Evolutionary conservation across 1,140 invertebrate genomes (phyloP).

Genomic region (Penaeus indicus): DNA sequence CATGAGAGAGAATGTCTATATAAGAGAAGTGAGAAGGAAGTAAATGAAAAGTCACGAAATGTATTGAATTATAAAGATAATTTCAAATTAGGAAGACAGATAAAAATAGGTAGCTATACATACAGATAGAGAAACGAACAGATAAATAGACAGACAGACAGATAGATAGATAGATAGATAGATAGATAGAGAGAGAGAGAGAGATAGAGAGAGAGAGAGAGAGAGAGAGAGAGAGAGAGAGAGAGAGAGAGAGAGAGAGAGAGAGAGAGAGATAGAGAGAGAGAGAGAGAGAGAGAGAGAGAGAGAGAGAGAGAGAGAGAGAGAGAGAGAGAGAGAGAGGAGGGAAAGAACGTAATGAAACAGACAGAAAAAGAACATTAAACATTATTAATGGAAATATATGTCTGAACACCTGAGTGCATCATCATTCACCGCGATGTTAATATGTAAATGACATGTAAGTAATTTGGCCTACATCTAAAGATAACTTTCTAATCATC

Average conservation of each 20-base stretch:
- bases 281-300: conserved; percentile 22
- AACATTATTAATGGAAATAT: neutral
- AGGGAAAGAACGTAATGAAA: neutral
- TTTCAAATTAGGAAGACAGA: neutral
- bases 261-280: conserved; percentile 33
- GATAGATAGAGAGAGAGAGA: conserved; percentile 27
- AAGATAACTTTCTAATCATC: too few species aligned
- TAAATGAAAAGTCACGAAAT: neutral
- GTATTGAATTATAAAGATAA: neutral
- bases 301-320: conserved; percentile 31
- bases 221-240: too few species aligned
- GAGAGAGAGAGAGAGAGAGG: neutral
- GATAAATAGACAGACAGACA: too few species aligned
- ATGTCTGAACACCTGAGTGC: too few species aligned
- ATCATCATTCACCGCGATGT: too few species aligned
- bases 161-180: neutral
- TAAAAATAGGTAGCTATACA: too few species aligned
- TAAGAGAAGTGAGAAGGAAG: neutral
- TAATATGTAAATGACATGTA: too few species aligned
- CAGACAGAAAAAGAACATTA: neutral
- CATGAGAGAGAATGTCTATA: neutral
- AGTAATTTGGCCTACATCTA: too few species aligned
- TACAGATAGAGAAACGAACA: neutral
- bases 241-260: conserved; percentile 3
- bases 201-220: neutral